phyloP scores from a whole-genome alignment of 2,113 vertebrate genomes.

The Choloepus hoffmanni region DNA sequence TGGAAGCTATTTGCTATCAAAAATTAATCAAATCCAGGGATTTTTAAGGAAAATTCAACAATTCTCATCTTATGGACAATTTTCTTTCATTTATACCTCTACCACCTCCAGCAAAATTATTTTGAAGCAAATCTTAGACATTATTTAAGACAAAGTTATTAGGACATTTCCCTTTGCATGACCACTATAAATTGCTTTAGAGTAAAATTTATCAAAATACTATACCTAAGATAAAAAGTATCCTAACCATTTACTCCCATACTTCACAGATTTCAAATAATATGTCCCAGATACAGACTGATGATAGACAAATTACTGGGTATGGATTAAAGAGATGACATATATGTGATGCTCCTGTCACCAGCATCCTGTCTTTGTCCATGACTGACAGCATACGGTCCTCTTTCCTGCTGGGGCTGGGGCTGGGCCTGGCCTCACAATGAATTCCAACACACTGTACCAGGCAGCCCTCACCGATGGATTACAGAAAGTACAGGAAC shows the following conservation, averaged over 20 bases:
- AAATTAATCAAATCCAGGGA: conserved; percentile 78
- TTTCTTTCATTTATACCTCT: neutral
- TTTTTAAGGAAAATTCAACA: neutral
- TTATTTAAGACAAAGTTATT: neutral
- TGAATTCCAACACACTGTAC: neutral
- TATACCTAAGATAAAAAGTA: neutral
- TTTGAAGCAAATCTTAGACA: neutral
- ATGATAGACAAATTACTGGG: neutral
- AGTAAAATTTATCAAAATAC: neutral
- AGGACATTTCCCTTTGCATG: neutral
- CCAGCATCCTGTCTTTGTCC: accelerated
- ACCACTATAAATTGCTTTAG: neutral
- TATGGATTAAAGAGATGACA: neutral
- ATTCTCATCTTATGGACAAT: neutral
- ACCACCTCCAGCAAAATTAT: neutral
- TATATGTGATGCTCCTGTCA: neutral
- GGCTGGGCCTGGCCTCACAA: neutral
- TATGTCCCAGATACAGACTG: neutral
- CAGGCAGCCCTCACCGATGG: no score
- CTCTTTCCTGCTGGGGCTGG: neutral
- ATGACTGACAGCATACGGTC: neutral
- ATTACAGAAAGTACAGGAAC: neutral
- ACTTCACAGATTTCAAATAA: neutral
- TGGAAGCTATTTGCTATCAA: conserved; percentile 73
- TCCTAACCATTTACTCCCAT: neutral